Conservation (phyloP, 2,113 vertebrate species). For the Silurus glanis region DNA sequence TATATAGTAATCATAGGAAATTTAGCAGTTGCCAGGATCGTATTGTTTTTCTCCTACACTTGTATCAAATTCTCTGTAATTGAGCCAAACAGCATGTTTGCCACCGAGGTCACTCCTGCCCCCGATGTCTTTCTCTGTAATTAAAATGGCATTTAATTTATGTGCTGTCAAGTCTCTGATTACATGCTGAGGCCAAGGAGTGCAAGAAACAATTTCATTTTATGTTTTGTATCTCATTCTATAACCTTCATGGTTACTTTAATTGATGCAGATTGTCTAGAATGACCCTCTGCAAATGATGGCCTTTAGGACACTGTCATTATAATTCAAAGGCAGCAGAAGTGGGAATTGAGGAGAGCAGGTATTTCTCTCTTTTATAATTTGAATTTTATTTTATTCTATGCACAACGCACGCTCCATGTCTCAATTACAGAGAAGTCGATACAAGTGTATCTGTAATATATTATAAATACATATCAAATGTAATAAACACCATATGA, state of each 20-base stretch:
- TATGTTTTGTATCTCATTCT: constrained; percentile 40
- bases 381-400: too few relatives aligned
- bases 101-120: constrained; percentile 35
- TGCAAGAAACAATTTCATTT: constrained; percentile 47
- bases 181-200: constrained; percentile 15
- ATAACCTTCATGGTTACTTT: constrained; percentile 43
- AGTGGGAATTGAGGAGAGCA: not conserved
- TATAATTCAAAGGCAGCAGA: constrained; percentile 20
- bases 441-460: not conserved
- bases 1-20: not conserved
- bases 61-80: too few relatives aligned
- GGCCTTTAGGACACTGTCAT: constrained; percentile 14
- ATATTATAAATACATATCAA: too few relatives aligned
- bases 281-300: constrained; percentile 15
- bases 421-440: constrained; percentile 25
- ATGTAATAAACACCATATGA: too few relatives aligned
- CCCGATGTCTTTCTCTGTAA: constrained; percentile 20
- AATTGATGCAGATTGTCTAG: constrained; percentile 39
- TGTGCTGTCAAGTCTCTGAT: constrained; percentile 41
- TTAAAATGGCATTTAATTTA: constrained; percentile 50
- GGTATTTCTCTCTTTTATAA: not conserved
- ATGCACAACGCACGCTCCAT: constrained; percentile 1
- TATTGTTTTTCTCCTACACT: constrained; percentile 11
- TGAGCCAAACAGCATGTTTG: not conserved
- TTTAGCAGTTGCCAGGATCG: not conserved